phyloP scores from a whole-genome alignment of 2,797 vertebrate species.

The Cheirogaleus major region DNA sequence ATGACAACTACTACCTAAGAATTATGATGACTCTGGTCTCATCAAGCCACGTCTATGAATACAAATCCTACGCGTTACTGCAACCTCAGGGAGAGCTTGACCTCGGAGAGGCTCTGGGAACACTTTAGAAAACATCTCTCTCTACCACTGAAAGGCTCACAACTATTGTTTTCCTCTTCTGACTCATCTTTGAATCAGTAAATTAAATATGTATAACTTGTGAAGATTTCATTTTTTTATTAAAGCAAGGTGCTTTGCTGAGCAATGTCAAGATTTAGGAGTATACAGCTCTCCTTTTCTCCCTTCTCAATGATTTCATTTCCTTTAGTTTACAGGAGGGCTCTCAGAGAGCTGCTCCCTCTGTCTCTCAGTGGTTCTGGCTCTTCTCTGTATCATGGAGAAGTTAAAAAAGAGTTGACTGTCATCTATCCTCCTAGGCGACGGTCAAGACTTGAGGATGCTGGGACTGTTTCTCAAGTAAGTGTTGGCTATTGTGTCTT shows the following conservation, averaged over 20 bases:
- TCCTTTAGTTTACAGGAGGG: conserved; percentile 54
- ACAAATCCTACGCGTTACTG: conserved; percentile 69
- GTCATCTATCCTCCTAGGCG: not conserved
- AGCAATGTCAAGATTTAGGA: conserved; percentile 70
- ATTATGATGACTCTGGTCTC: conserved; percentile 69
- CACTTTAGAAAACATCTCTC: conserved; percentile 67
- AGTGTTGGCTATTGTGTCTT: conserved; percentile 65
- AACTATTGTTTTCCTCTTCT: conserved; percentile 79
- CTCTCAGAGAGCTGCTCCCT: conserved; percentile 28
- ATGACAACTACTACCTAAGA: conserved; percentile 69
- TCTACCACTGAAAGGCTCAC: conserved; percentile 70
- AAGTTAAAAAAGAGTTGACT: not conserved
- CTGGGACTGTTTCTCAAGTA: conserved; percentile 69
- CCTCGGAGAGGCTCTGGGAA: conserved; percentile 70
- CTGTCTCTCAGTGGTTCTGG: not conserved
- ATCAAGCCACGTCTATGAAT: conserved; percentile 70
- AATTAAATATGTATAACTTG: conserved; percentile 84
- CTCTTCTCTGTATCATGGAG: not conserved
- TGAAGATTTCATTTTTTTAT: conserved; percentile 81
- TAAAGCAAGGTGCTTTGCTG: conserved; percentile 75
- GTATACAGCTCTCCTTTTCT: not conserved
- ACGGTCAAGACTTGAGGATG: conserved; percentile 36
- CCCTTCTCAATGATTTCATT: conserved; percentile 44
- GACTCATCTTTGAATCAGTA: conserved; percentile 83
- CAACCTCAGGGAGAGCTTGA: conserved; percentile 64